These are phyloP conservation scores for Sciurus carolinensis DNA, from an alignment of 2,797 vertebrate genomes.

Conservation along the genomic window DNA sequence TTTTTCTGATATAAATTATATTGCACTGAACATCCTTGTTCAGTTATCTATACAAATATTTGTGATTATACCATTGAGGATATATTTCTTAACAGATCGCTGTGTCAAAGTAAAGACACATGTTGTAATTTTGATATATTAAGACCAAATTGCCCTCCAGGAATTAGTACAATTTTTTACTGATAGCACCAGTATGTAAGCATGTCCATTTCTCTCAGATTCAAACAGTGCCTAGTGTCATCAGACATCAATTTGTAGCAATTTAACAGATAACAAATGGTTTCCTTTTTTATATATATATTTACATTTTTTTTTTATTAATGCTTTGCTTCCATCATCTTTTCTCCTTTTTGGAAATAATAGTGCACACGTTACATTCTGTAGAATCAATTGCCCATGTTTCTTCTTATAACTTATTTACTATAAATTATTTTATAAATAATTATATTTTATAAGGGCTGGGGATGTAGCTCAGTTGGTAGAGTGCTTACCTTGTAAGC, in stretches of 20 bases:
- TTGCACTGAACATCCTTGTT: neutral
- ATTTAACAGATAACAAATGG: constrained; percentile 8
- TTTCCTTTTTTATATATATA: neutral
- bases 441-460: too few species aligned
- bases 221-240: constrained; percentile 6
- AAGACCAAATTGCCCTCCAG: neutral
- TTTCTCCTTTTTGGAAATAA: constrained; percentile 21
- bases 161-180: neutral
- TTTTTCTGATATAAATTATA: neutral
- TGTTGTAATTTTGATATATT: constrained; percentile 16
- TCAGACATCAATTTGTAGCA: neutral
- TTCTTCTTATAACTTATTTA: neutral
- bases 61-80: neutral
- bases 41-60: constrained; percentile 14
- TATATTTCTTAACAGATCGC: constrained; percentile 58
- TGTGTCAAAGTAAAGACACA: neutral
- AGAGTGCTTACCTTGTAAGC: too few species aligned
- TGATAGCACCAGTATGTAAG: neutral
- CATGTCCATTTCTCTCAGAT: neutral
- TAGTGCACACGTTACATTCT: neutral
- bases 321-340: neutral
- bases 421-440: too few species aligned
- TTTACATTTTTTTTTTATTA: neutral
- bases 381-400: constrained; percentile 33
- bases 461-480: too few species aligned